Conservation (phyloP, 1,140 invertebrate species). For the Aradophagus sp. region DNA sequence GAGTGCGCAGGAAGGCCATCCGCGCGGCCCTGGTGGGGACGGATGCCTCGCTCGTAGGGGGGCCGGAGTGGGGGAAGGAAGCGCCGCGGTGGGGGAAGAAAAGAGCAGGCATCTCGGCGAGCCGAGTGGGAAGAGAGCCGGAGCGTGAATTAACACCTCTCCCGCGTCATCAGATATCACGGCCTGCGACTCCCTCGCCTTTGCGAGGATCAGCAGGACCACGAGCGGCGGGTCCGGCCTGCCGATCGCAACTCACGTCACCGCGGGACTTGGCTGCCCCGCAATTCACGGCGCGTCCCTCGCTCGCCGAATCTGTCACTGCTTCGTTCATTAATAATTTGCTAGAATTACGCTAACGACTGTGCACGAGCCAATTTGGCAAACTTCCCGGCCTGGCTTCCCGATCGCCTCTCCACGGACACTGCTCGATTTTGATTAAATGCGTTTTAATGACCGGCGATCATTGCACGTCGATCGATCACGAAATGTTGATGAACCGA, state of each 20-base stretch:
- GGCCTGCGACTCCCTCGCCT: constrained; percentile 59
- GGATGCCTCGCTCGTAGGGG: constrained; percentile 45
- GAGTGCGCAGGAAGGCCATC: constrained; percentile 44
- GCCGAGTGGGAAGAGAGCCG: constrained; percentile 52
- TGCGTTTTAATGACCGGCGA: too few relatives aligned
- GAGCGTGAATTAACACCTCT: constrained; percentile 73
- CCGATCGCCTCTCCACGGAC: too few relatives aligned
- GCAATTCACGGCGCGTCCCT: constrained; percentile 62
- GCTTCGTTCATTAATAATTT: constrained; percentile 30
- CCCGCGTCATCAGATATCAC: constrained; percentile 69
- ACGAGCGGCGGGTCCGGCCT: constrained; percentile 37
- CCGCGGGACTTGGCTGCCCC: constrained; percentile 37
- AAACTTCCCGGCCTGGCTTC: too few relatives aligned
- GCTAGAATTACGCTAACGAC: background rate
- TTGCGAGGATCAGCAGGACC: constrained; percentile 45
- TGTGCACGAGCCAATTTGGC: too few relatives aligned
- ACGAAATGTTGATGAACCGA: too few relatives aligned
- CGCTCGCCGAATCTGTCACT: constrained; percentile 26
- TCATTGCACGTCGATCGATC: too few relatives aligned
- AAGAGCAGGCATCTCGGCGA: constrained; percentile 45
- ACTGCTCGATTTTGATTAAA: too few relatives aligned
- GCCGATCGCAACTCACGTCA: constrained; percentile 24
- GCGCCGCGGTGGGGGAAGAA: constrained; percentile 34
- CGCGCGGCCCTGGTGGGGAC: constrained; percentile 13
- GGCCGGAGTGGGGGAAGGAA: constrained; percentile 41